These are phyloP conservation scores for Sceliomorpha sp. DNA, from an alignment of 2,888 invertebrate genomes.

Conservation along the genomic window DNA sequence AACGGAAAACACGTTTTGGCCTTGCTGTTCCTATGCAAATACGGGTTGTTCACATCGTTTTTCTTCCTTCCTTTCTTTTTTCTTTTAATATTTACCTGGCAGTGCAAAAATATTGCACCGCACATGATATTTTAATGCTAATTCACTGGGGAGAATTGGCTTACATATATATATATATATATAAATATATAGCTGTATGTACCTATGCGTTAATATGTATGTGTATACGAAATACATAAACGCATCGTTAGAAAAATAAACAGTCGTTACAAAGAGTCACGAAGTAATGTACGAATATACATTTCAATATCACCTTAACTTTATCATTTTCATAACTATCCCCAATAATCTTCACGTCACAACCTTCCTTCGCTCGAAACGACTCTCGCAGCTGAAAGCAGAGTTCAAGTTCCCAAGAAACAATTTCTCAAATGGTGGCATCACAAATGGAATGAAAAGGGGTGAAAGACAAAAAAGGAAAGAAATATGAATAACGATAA, in stretches of 20 bases:
- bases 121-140: conserved; percentile 32
- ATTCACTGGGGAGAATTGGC: conserved; percentile 20
- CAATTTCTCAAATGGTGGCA: conserved; percentile 21
- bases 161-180: too few relatives aligned
- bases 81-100: conserved; percentile 35
- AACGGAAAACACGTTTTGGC: conserved; percentile 47
- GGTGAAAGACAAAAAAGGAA: conserved; percentile 34
- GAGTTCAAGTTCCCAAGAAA: conserved; percentile 35
- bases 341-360: too few relatives aligned
- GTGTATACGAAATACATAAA: conserved; percentile 4
- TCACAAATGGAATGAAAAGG: conserved; percentile 18
- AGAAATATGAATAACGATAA: conserved; percentile 43
- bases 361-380: conserved; percentile 3
- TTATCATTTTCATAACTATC: conserved; percentile 12
- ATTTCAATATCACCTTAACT: conserved; percentile 6
- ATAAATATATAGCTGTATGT: too few relatives aligned
- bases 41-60: conserved; percentile 38
- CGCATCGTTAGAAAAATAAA: conserved; percentile 12
- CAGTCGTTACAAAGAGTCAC: background rate
- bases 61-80: conserved; percentile 29
- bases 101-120: conserved; percentile 32
- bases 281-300: conserved; percentile 1
- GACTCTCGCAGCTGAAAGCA: conserved; percentile 27
- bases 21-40: conserved; percentile 46
- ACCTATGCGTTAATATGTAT: too few relatives aligned